Conservation (phyloP, 2,888 invertebrate species). For the Drosophila borborema region DNA sequence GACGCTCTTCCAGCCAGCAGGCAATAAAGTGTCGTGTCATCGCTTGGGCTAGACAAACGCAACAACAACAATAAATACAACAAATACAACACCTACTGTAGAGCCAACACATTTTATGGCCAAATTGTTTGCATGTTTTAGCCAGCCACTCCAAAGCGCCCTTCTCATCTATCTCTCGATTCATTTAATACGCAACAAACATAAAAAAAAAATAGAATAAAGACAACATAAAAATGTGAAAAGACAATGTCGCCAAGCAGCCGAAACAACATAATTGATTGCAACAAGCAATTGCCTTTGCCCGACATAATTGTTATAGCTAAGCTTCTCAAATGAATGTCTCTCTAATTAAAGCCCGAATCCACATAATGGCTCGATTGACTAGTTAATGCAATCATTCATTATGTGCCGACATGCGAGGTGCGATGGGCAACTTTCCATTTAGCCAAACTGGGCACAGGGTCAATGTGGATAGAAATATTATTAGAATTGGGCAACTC, state of each 20-base stretch:
- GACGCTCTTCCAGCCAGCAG: constrained; percentile 12
- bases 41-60: constrained; percentile 4
- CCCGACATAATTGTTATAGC: constrained; percentile 15
- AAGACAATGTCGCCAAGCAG: neutral
- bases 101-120: constrained; percentile 31
- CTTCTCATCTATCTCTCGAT: neutral
- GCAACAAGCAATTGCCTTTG: constrained; percentile 11
- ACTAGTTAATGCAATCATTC: constrained; percentile 34
- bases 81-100: neutral
- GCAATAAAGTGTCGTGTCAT: constrained; percentile 42
- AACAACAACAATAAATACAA: constrained; percentile 8
- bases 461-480: neutral
- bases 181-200: constrained; percentile 4
- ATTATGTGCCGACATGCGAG: constrained; percentile 6
- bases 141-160: constrained; percentile 1
- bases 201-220: neutral
- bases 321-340: constrained; percentile 26
- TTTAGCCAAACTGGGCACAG: neutral
- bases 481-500: neutral
- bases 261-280: constrained; percentile 35
- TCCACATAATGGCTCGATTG: constrained; percentile 25
- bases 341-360: constrained; percentile 36
- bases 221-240: neutral
- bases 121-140: neutral
- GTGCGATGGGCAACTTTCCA: constrained; percentile 18